Percentiles rank a stretch among this genome's conserved stretches.
Evolutionary conservation across 2,113 vertebrate species (phyloP).

Genomic region (Panurus biarmicus): DNA sequence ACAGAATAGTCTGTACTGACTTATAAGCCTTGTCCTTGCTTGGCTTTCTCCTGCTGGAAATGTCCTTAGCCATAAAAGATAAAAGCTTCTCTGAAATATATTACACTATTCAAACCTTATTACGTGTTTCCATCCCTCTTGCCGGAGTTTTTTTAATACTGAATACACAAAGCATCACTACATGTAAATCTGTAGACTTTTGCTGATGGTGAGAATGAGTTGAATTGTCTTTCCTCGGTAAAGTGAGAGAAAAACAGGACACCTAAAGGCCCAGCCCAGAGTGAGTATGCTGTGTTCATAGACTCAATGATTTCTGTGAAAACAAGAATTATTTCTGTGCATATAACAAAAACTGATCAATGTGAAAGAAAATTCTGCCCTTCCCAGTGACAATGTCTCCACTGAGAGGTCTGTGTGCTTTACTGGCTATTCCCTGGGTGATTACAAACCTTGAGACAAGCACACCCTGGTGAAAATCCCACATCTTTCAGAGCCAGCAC

Average conservation of each 20-base stretch:
- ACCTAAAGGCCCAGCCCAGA: background rate
- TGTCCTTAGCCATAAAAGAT: background rate
- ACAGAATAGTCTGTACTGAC: background rate
- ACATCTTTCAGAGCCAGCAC: accelerated
- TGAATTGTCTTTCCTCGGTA: background rate
- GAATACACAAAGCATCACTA: background rate
- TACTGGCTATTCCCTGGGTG: background rate
- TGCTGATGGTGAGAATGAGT: background rate
- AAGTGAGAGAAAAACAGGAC: background rate
- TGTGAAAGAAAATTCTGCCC: background rate
- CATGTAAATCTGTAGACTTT: background rate
- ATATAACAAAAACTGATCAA: background rate
- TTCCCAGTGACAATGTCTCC: background rate
- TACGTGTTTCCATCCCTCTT: background rate
- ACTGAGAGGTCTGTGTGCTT: background rate
- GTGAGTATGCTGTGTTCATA: accelerated
- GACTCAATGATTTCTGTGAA: background rate
- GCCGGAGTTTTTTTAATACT: background rate
- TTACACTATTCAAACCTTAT: background rate
- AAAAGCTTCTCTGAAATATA: background rate
- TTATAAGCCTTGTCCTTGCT: background rate
- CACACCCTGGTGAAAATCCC: background rate
- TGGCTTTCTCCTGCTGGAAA: background rate
- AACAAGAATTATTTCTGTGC: background rate
- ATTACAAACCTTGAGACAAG: background rate